Evolutionary conservation across 2,113 vertebrate genomes (phyloP), one percentile per base, ranked within the genome.

Genomic region (Catagonus wagneri): DNA sequence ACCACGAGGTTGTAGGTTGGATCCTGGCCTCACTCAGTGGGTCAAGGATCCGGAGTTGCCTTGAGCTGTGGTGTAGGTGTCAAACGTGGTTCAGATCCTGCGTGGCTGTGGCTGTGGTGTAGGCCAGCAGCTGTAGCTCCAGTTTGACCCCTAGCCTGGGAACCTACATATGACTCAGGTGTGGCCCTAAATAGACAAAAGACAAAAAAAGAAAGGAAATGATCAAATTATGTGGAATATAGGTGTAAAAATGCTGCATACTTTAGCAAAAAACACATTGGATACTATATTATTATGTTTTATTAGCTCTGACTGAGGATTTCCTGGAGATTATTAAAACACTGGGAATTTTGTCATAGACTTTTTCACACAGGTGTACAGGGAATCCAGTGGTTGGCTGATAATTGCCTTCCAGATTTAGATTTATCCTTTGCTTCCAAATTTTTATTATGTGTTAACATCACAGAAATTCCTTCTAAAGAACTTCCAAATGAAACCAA

Each of bases 401-500:
- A 66, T 71, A 74, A 89, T 58, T 86, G 20, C 61, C 44, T 83
- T 93, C 52, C 34, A 93, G 78, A 74, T 79, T 52, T 79, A 71
- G 36, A 91, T 68, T 97, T 91, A 89, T 75, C 89, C 15, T 95
- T 69, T 56, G 10, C n/a, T 94, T 88, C 34, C 34, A 92, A 85
- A 29, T 50, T 86, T 95, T 94, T 85, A 89, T 81, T 68, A 94
- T 61, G 23, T 94, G 63, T 50, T 69, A 90, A 60, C 83, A 15
- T 83, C 89, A 71, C 6, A 88, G 61, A 83, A 90, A 61, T 84
- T 96, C 61, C 84, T 94, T 89, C 52, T 92, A 34, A 97, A 95
- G 58, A 88, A 79, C 54, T 66, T 89, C 36, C 90, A 78, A 92
- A 75, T 69, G 29, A 95, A 91, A 34, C 27, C n/a, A 69, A 79